Conservation (phyloP, 2,797 vertebrate species). For the Natrix natrix region DNA sequence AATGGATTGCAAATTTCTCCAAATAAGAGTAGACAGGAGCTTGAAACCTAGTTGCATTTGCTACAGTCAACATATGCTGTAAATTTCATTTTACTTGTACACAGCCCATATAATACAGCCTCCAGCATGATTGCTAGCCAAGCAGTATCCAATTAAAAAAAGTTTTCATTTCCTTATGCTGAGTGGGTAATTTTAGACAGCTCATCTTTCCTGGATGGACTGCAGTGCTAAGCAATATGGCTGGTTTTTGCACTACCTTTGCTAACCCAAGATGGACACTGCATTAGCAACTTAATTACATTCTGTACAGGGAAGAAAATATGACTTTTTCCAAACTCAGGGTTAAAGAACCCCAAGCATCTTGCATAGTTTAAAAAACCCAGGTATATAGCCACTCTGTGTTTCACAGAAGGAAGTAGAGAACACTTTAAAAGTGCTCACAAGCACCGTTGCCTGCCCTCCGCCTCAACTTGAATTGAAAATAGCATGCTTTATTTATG, state of each 20-base stretch:
- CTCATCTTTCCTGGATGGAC: constrained; percentile 18
- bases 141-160: constrained; percentile 28
- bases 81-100: constrained; percentile 27
- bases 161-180: constrained; percentile 38
- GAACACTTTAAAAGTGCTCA: not conserved
- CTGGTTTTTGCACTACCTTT: not conserved
- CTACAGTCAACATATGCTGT: constrained; percentile 18
- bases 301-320: not conserved
- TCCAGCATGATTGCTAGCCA: constrained; percentile 21
- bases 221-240: constrained; percentile 17
- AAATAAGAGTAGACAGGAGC: not conserved
- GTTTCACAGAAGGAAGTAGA: not conserved
- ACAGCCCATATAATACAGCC: constrained; percentile 18
- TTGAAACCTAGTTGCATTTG: constrained; percentile 21
- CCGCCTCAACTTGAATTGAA: not conserved
- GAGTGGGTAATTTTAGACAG: constrained; percentile 29
- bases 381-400: not conserved
- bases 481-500: not conserved
- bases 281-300: not conserved
- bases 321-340: not conserved
- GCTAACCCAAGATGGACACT: not conserved
- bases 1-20: not conserved
- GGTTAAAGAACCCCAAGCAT: not conserved
- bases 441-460: not conserved
- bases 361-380: not conserved